Evolutionary conservation across 2,113 vertebrate genomes (phyloP).

Genomic region (Macquaria ambigua): DNA sequence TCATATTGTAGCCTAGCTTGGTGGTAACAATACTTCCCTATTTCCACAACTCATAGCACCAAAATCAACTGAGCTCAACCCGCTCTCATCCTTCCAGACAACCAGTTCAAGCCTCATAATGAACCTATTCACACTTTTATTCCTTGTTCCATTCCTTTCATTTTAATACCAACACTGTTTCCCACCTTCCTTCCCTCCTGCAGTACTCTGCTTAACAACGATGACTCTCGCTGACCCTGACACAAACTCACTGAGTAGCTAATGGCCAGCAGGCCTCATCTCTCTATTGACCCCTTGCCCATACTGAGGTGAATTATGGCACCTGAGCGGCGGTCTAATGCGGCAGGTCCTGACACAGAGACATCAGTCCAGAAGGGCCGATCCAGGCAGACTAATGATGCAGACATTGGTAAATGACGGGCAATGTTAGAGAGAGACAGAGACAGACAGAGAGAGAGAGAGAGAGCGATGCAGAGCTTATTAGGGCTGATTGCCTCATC

Average conservation of each 20-base stretch:
- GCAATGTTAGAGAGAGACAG: slow-evolving; percentile 60
- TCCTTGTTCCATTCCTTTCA: slow-evolving; percentile 63
- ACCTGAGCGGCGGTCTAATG: slow-evolving; percentile 76
- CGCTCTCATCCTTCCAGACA: slow-evolving; percentile 25
- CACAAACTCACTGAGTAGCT: slow-evolving; percentile 75
- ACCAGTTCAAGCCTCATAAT: slow-evolving; percentile 57
- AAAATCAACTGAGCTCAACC: slow-evolving; percentile 17
- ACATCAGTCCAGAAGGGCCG: slow-evolving; percentile 74
- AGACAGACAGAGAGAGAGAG: slow-evolving; percentile 36
- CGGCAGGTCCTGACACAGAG: slow-evolving; percentile 70
- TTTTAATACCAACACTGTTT: slow-evolving; percentile 61
- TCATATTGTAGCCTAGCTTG: not conserved
- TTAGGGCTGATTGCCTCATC: slow-evolving; percentile 76
- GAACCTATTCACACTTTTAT: slow-evolving; percentile 55
- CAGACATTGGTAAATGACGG: slow-evolving; percentile 80
- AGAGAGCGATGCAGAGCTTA: slow-evolving; percentile 50
- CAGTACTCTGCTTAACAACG: slow-evolving; percentile 57
- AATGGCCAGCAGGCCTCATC: slow-evolving; percentile 76
- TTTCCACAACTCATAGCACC: not conserved
- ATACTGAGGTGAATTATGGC: slow-evolving; percentile 78
- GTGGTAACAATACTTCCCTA: not conserved
- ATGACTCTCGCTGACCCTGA: slow-evolving; percentile 70
- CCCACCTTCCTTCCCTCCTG: slow-evolving; percentile 18
- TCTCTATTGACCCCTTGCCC: slow-evolving; percentile 78
- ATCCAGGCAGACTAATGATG: slow-evolving; percentile 77